Evolutionary conservation across 2,113 vertebrate species (phyloP), one percentile per base, ranked within the genome.

Genomic region (Lepisosteus osseus): DNA sequence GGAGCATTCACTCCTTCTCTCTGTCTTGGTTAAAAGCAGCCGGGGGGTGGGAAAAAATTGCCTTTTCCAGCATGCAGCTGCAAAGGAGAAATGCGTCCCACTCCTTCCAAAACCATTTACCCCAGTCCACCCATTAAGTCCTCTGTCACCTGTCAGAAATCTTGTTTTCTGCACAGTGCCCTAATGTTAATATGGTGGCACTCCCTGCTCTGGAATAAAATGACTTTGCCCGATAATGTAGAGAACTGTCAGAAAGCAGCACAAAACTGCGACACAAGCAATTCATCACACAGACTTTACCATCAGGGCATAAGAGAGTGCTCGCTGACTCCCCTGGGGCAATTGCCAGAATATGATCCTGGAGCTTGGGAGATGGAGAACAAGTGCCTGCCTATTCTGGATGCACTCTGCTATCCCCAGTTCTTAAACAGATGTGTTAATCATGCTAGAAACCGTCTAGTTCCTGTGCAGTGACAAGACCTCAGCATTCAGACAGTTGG

Each of bases 141-240:
- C 54, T 73, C 73, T 72, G 75, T 80, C 73, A 80, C 73, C 70
- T 70, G 61, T 62, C 57, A 67, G 42, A 41, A 66, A 11, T 56
- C 54, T 7, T 69, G 17, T 65, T 70, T 67, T 65, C 63, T 71
- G 55, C 43, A 4, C 9, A 29, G 29, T 14, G 55, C 64, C 57
- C 68, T 75, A 59, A 70, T 44, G 63, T 45, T 17, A 54, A 61
- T 73, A 54, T 73, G 62, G 66, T 15, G 67, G 45, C 40, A 51
- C 72, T 65, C 67, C 70, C 65, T 70, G 66, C 56, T 55, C 69
- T 43, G 57, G 74, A 61, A 14, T 51, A 78, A 73, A 88, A 88
- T 88, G 78, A 85, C 84, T 84, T 85, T 85, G 80, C 79, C 79
- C 67, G 80, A 75, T 87, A 83, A 80, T 81, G 83, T 82, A 80